These are phyloP conservation scores for Mionectes olivaceus DNA, from an alignment of 2,797 vertebrate genomes.

Conservation along the genomic window DNA sequence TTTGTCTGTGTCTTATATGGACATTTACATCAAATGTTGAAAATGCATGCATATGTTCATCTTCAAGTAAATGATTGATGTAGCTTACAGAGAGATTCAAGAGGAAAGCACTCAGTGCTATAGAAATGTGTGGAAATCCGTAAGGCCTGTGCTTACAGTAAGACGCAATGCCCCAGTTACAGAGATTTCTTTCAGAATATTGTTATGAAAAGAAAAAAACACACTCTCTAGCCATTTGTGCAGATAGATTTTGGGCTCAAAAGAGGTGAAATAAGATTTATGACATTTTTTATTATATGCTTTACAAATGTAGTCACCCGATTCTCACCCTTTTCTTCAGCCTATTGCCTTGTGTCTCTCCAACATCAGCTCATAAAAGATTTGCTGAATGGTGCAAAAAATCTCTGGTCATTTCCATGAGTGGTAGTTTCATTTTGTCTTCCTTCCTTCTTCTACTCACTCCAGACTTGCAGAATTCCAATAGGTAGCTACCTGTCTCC, in stretches of 20 bases:
- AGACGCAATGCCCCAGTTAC: neutral
- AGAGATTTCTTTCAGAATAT: neutral
- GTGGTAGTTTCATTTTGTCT: neutral
- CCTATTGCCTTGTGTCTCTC: neutral
- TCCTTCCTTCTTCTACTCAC: neutral
- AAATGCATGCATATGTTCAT: neutral
- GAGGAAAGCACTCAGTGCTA: neutral
- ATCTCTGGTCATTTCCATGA: neutral
- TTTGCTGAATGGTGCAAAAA: neutral
- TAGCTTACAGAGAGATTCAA: neutral
- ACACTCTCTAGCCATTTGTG: neutral
- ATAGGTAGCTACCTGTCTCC: neutral
- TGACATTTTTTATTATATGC: fast-evolving
- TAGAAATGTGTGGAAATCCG: neutral
- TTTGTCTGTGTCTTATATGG: neutral
- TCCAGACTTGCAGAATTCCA: neutral
- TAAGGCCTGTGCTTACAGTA: neutral
- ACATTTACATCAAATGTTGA: neutral
- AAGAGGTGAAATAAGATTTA: neutral
- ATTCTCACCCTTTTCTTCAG: neutral
- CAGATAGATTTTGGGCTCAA: neutral
- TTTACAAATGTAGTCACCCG: fast-evolving
- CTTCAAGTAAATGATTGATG: neutral
- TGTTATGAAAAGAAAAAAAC: neutral
- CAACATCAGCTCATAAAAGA: neutral